Base-by-base conservation (phyloP, 2,888 invertebrate genomes). In the Pyrgus malvae region DNA sequence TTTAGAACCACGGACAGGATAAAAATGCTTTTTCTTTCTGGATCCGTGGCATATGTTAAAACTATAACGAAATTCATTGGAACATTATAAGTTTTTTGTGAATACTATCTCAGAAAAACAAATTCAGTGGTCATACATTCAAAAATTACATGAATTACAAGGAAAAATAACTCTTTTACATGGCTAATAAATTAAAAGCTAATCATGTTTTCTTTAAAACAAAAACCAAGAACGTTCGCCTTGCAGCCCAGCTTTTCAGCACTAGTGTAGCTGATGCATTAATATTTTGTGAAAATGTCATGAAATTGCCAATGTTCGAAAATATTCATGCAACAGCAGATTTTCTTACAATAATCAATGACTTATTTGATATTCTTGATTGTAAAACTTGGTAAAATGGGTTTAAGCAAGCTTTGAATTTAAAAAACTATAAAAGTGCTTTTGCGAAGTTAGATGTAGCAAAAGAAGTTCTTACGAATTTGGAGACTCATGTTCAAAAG, bases 21-120 rank as follows among this genome's bases (percentile, higher is more conserved):
- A 56, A 61, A 45, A 46, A 55, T 53, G 9, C 33, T 31, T 12
- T 53, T 57, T 59, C 19, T 61, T 62, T 54, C 37, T 59, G 25
- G 61, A 65, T 42, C 59, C 61, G 1, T 42, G 56, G 14, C 62
- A 65, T 38, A 59, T 64, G 57, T 8, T 64, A 17, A 64, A 62
- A 50, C 54, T 60, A 3, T 25, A 60, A 6, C 35, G 61, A 31
- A 63, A 63, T 49, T 12, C 41, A 14, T 60, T 58, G n/a, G 49
- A 50, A 27, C n/a, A 48, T 46, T 60, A 23, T 23, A 23, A 57
- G 12, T 23, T 42, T 23, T 56, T 3, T 33, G 40, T 56, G 21
- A 7, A 14, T 2, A 40, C 53, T 9, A 14, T 25, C 49, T 44
- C 11, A 27, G 41, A 41, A 35, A 57, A 55, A 33, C 17, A 48